Evolutionary conservation across 2,888 invertebrate species (phyloP).

Genomic region (Lingula anatina): DNA sequence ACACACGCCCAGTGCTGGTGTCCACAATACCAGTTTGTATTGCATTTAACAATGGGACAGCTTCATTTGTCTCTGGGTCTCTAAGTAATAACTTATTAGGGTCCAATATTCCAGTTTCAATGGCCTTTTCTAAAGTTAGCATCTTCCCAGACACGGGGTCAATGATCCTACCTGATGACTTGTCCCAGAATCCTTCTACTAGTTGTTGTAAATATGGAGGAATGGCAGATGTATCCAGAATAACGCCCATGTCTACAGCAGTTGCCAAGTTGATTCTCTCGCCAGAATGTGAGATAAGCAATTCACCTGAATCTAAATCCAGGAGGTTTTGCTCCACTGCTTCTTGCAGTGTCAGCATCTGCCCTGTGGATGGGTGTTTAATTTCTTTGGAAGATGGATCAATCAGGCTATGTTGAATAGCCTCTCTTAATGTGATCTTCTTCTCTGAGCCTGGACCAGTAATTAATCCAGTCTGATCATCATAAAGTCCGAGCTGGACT

Average conservation of each 20-base stretch:
- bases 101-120: slow-evolving; percentile 49
- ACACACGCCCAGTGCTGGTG: slow-evolving; percentile 62
- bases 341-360: slow-evolving; percentile 74
- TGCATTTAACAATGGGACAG: slow-evolving; percentile 54
- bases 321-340: slow-evolving; percentile 60
- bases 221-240: slow-evolving; percentile 60
- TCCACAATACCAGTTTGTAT: slow-evolving; percentile 65
- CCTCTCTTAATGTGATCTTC: no score
- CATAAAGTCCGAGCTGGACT: slow-evolving; percentile 83
- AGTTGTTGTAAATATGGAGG: slow-evolving; percentile 64
- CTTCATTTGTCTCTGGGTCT: slow-evolving; percentile 32
- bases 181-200: background rate
- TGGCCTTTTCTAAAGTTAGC: slow-evolving; percentile 77
- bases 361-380: slow-evolving; percentile 75
- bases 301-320: slow-evolving; percentile 47
- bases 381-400: slow-evolving; percentile 55
- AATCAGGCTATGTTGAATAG: slow-evolving; percentile 68
- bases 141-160: slow-evolving; percentile 79
- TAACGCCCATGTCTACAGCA: slow-evolving; percentile 50
- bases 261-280: slow-evolving; percentile 62
- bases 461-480: slow-evolving; percentile 74
- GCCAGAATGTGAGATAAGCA: slow-evolving; percentile 58
- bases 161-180: slow-evolving; percentile 35
- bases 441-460: slow-evolving; percentile 75
- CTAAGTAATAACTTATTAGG: slow-evolving; percentile 36